These are phyloP conservation scores for Cirrhinus mrigala DNA, from an alignment of 2,797 vertebrate genomes.

Conservation along the genomic window DNA sequence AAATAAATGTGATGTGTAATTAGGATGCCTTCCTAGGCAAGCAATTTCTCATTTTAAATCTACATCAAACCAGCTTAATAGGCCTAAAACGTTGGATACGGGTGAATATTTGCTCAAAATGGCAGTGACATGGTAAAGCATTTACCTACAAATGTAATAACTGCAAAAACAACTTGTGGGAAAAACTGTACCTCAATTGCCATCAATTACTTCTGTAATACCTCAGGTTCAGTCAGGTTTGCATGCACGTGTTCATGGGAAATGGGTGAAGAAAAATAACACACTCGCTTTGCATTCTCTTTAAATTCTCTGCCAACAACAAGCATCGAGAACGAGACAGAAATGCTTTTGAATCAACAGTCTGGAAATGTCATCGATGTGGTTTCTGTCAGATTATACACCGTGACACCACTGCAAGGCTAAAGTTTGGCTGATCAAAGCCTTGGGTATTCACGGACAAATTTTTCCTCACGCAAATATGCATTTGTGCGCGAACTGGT, in stretches of 20 bases:
- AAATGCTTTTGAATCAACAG: slow-evolving; percentile 18
- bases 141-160: background rate
- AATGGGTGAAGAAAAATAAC: background rate
- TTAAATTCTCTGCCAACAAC: slow-evolving; percentile 9
- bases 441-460: background rate
- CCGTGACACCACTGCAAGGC: background rate
- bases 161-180: background rate
- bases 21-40: background rate
- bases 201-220: background rate
- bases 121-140: background rate
- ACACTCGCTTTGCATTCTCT: background rate
- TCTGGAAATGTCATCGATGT: slow-evolving; percentile 8
- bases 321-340: background rate
- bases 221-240: slow-evolving; percentile 10
- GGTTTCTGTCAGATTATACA: slow-evolving; percentile 18
- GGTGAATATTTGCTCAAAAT: background rate
- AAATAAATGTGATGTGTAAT: background rate
- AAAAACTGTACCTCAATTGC: background rate
- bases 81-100: background rate
- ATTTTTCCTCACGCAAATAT: background rate
- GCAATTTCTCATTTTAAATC: background rate
- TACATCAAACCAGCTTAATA: background rate
- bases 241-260: background rate
- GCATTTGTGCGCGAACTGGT: background rate
- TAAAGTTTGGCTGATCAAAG: slow-evolving; percentile 30